These are phyloP conservation scores for Heteractis magnifica DNA, from an alignment of 92 coral and sea anemone species.

Conservation along the genomic window DNA sequence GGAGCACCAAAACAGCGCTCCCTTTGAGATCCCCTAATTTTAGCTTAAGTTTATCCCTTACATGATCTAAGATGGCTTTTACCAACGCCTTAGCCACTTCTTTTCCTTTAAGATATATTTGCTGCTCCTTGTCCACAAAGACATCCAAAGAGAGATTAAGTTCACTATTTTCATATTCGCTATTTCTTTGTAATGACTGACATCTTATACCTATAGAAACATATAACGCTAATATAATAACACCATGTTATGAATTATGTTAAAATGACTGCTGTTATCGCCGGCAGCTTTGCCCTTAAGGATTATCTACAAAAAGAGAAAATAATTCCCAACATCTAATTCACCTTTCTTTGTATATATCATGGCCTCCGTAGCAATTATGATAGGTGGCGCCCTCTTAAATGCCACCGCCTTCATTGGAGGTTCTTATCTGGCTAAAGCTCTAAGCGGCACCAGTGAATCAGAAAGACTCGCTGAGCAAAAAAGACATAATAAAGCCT, in stretches of 20 bases:
- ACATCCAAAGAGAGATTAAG: no score
- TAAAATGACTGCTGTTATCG: constrained; percentile 20
- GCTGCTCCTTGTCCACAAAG: no score
- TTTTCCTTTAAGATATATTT: background rate
- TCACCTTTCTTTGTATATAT: no score
- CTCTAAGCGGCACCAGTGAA: background rate
- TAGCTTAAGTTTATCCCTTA: no score
- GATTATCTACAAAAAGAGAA: constrained; percentile 29
- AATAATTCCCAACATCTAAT: no score
- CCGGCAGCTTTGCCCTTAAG: constrained; percentile 19
- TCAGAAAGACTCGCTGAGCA: constrained; percentile 9
- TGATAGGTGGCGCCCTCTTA: constrained; percentile 10
- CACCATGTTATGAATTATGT: constrained; percentile 32
- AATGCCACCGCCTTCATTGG: constrained; percentile 34
- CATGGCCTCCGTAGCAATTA: constrained; percentile 22
- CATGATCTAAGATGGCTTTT: no score
- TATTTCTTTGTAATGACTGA: no score
- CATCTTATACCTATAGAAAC: no score
- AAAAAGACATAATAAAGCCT: constrained; percentile 30
- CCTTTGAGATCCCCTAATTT: no score
- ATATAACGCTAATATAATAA: no score
- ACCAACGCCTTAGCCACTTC: background rate
- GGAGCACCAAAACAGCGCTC: no score
- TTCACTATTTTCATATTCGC: no score
- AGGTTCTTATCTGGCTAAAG: constrained; percentile 12